Evolutionary conservation across 2,888 invertebrate species (phyloP), one percentile per base, ranked within the genome.

Genomic region (Cataglyphis albicans): DNA sequence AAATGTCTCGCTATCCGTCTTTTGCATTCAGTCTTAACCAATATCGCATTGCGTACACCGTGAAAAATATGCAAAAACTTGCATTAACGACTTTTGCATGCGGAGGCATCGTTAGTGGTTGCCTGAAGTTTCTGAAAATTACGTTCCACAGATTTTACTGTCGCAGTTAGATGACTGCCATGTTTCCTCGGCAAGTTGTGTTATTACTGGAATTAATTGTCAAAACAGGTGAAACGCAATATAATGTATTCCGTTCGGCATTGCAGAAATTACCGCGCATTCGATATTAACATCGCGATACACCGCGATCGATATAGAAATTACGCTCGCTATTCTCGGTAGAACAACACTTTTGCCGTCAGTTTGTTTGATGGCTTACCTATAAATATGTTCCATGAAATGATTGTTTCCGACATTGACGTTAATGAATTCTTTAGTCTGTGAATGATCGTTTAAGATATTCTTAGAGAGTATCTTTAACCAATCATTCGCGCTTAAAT

Each of bases 11-110:
- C 2, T 44, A 18, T 15, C 38, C 7, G 55, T 25, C 1, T 32
- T 5, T 6, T 9, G 21, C 61, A 38, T 73, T 15, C 21, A 65
- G n/a, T 67, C 67, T 25, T 9, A 76, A 67, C 7, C 9, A 38
- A 4, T 9, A 10, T 35, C 3, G 25, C 52, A 10, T 48, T 5
- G 41, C 21, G 15, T 15, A 38, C 7, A 18, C 0, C 25, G 15
- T 4, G 4, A 64, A 57, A 57, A 67, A 55, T 75, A 75, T 4
- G 4, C n/a, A 29, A 41, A 76, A 76, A 68, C n/a, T 57, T 44
- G 5, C n/a, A 38, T 15, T 68, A 68, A 65, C 75, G 32, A 65
- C 75, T 35, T 48, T 75, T 57, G 38, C 76, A 68, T 76, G 67
- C 25, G 18, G 10, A 41, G 32, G 4, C 29, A 10, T 76, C 55